Evolutionary conservation across 2,888 invertebrate species (phyloP), one percentile per base, ranked within the genome.

Genomic region (Diarsia mendica): DNA sequence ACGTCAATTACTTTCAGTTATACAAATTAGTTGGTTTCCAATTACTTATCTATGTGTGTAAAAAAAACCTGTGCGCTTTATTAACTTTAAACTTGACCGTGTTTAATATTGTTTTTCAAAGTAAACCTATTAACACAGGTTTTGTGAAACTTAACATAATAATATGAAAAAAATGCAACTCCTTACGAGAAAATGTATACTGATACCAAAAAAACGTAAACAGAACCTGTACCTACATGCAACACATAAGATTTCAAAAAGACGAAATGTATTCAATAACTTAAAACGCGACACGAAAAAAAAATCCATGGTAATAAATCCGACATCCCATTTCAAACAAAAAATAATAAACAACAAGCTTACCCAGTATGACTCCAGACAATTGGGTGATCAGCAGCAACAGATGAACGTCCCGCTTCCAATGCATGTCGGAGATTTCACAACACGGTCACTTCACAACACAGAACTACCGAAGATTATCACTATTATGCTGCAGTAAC

Each of bases 401-500:
- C 33, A 91, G 86, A 81, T 90, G 91, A 78, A 91, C 79, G 69
- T 90, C 84, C 51, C 91, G 84, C 70, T 81, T 89, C 85, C 88
- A 88, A 90, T 90, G 88, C 95, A 93, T 94, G 72, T 87, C 87
- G 89, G 84, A 88, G 84, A 86, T 84, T 87, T 90, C 89, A 90
- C 89, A 87, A 89, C 88, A 90, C 90, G 86, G 83, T 77, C 89
- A 89, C 87, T 88, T 88, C 89, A 91, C 90, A 85, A 78, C 78
- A 82, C 75, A 68, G 82, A 85, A 85, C 89, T 90, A 88, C 94
- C 92, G 80, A 94, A 95, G 89, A 94, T 94, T 80, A 95, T 93
- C 91, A 95, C 91, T 91, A 93, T 93, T 89, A 94, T 91, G 87
- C 93, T 94, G 87, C 94, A 94, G 89, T 92, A 93, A 89, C 93